Conservation (phyloP, 2,113 vertebrate genomes). For the Callithrix jacchus region DNA sequence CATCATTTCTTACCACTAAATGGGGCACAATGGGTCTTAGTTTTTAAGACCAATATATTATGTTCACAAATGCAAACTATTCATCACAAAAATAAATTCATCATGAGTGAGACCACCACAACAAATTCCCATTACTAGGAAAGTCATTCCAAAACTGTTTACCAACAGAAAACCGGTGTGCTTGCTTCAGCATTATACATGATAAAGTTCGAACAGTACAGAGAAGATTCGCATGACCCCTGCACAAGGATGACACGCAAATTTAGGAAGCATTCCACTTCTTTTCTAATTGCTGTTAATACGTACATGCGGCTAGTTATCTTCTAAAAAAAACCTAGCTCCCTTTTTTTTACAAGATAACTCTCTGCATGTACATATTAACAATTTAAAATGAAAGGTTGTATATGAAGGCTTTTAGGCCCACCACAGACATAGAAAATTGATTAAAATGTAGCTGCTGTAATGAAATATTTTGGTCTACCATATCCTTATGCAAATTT, state of each 20-base stretch:
- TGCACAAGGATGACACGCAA: too few species aligned
- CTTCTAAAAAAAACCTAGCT: too few species aligned
- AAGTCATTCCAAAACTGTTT: not conserved
- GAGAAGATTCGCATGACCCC: too few species aligned
- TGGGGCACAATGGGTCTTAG: not conserved
- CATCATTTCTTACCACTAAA: not conserved
- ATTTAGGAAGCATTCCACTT: not conserved
- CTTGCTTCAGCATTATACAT: too few species aligned
- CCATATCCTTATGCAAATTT: not conserved
- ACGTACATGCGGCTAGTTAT: not conserved
- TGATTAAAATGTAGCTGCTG: not conserved
- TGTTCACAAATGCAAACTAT: conserved; percentile 26
- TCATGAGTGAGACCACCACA: not conserved
- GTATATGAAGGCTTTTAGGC: not conserved
- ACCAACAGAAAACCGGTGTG: not conserved
- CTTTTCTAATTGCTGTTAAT: not conserved
- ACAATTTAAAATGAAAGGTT: conserved; percentile 14
- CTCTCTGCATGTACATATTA: not conserved
- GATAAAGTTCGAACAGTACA: too few species aligned
- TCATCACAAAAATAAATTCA: conserved; percentile 1
- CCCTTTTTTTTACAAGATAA: not conserved
- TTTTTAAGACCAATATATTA: not conserved
- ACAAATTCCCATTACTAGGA: not conserved
- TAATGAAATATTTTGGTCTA: not conserved
- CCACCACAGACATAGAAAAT: not conserved